Evolutionary conservation across 2,797 vertebrate species (phyloP).

Genomic region (Phalloptychus januarius): DNA sequence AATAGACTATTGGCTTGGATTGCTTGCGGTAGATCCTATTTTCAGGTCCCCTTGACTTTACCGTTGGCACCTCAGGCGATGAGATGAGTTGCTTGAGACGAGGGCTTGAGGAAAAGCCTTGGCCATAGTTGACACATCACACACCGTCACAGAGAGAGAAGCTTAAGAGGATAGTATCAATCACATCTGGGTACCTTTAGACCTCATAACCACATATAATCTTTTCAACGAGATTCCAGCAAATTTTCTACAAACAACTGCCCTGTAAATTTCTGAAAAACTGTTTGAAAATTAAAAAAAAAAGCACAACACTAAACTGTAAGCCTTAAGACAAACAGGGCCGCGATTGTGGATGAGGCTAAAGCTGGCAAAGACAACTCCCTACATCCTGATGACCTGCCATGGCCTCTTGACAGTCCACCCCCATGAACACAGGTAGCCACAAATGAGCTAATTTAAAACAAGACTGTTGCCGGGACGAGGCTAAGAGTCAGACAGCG

Average conservation of each 20-base stretch:
- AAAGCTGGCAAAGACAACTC: slow-evolving; percentile 20
- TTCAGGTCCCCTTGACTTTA: slow-evolving; percentile 6
- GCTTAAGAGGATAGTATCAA: slow-evolving; percentile 29
- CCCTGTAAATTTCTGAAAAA: not conserved
- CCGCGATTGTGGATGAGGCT: slow-evolving; percentile 5
- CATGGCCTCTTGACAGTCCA: slow-evolving; percentile 58
- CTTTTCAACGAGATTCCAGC: slow-evolving; percentile 8
- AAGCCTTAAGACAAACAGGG: slow-evolving; percentile 8
- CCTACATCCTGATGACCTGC: slow-evolving; percentile 27
- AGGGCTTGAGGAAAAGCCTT: slow-evolving; percentile 60
- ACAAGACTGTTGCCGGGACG: slow-evolving; percentile 36
- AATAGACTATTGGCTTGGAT: slow-evolving; percentile 46
- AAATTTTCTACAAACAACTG: not conserved
- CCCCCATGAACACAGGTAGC: slow-evolving; percentile 50
- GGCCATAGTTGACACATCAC: slow-evolving; percentile 63
- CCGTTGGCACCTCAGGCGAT: slow-evolving; percentile 25
- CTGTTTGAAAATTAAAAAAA: not conserved
- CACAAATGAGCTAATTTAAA: slow-evolving; percentile 77
- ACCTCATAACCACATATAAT: slow-evolving; percentile 36
- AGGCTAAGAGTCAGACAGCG: slow-evolving; percentile 63
- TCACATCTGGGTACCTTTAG: slow-evolving; percentile 36
- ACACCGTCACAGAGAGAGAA: slow-evolving; percentile 32
- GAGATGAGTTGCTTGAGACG: slow-evolving; percentile 66
- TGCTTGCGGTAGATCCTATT: slow-evolving; percentile 42
- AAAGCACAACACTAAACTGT: not conserved